Evolutionary conservation across 2,113 vertebrate species (phyloP).

Genomic region (Zosterops lateralis): DNA sequence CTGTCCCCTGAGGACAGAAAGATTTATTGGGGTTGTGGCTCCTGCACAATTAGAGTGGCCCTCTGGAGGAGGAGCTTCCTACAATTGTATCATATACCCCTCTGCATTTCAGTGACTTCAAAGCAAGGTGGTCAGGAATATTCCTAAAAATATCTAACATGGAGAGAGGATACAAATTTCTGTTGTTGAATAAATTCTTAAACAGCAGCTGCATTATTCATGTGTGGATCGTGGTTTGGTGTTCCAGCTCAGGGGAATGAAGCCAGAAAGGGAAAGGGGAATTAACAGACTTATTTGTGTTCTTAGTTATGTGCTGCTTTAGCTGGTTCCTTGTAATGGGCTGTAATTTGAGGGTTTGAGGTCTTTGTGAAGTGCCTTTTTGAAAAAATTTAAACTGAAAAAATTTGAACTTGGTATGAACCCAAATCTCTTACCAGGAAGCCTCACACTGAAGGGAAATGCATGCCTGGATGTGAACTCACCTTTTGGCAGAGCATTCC

Average conservation of each 20-base stretch:
- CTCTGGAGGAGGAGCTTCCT: constrained; percentile 36
- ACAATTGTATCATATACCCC: background rate
- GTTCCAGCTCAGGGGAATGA: background rate
- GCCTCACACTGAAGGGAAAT: background rate
- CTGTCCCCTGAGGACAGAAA: constrained; percentile 7
- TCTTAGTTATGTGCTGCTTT: constrained; percentile 20
- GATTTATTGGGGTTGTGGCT: background rate
- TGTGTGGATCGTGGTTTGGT: constrained; percentile 7
- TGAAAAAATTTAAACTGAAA: background rate
- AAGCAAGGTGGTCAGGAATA: constrained; percentile 8
- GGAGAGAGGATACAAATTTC: background rate
- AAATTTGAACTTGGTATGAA: constrained; percentile 10
- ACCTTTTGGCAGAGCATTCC: background rate
- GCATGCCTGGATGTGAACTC: constrained; percentile 1
- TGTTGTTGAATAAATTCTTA: background rate
- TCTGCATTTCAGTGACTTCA: constrained; percentile 25
- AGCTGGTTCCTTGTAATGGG: background rate
- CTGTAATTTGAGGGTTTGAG: constrained; percentile 48
- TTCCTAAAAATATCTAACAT: background rate
- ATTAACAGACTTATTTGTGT: background rate
- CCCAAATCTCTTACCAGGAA: background rate
- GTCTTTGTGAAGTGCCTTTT: background rate
- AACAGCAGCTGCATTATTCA: constrained; percentile 25
- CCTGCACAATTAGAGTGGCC: background rate
- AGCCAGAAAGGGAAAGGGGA: background rate